These are phyloP conservation scores for Enteromius anoplus DNA, from an alignment of 2,797 vertebrate genomes.

Conservation along the genomic window DNA sequence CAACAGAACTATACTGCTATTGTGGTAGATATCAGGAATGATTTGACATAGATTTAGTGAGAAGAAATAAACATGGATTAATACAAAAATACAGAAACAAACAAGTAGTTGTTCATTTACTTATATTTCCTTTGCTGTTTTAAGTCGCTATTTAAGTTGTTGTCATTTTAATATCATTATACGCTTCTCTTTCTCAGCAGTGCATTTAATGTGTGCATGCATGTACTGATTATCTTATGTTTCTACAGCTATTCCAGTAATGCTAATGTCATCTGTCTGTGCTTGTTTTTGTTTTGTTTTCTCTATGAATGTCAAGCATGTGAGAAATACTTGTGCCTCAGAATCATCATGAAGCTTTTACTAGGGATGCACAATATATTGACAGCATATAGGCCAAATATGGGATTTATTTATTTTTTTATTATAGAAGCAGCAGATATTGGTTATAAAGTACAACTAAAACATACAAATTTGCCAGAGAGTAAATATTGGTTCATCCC, in stretches of 20 bases:
- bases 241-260: slow-evolving; percentile 19
- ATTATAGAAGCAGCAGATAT: neutral
- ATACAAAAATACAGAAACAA: neutral
- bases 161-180: neutral
- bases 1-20: neutral
- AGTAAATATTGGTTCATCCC: neutral
- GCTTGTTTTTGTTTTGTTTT: slow-evolving; percentile 17
- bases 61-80: neutral
- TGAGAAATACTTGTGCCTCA: slow-evolving; percentile 44
- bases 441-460: neutral
- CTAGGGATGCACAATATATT: neutral
- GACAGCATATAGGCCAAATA: neutral
- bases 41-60: neutral
- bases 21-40: neutral
- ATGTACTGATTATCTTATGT: slow-evolving; percentile 6
- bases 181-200: neutral
- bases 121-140: neutral
- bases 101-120: neutral
- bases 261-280: slow-evolving; percentile 17
- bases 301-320: slow-evolving; percentile 44
- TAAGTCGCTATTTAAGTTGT: neutral
- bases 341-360: slow-evolving; percentile 12
- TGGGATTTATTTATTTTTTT: neutral
- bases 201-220: slow-evolving; percentile 8
- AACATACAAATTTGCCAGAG: neutral